Percentiles rank a stretch among this genome's conserved stretches.
Evolutionary conservation across 2,797 vertebrate species (phyloP).

Genomic region (Heteromormyrus szaboi): DNA sequence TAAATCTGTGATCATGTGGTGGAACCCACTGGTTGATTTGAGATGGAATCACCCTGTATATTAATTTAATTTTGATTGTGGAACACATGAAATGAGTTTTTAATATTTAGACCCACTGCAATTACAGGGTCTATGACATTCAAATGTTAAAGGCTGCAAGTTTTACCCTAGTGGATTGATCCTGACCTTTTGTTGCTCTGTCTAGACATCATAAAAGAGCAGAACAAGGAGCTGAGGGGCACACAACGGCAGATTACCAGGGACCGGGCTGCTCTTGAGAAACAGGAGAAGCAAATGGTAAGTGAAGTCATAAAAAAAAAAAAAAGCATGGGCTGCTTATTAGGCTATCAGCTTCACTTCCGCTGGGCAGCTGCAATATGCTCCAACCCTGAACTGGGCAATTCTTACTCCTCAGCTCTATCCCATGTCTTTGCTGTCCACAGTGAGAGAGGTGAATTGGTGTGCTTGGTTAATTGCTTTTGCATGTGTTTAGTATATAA

Average conservation of each 20-base stretch:
- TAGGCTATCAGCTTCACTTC: background rate
- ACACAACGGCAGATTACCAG: constrained; percentile 93
- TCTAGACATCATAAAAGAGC: constrained; percentile 91
- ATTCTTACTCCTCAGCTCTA: background rate
- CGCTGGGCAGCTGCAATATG: background rate
- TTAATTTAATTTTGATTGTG: background rate
- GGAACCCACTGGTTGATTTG: too few relatives aligned
- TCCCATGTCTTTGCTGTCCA: background rate
- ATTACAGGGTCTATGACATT: background rate
- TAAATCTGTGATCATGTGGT: too few relatives aligned
- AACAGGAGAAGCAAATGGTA: constrained; percentile 96
- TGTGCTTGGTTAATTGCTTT: background rate
- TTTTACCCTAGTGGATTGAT: background rate
- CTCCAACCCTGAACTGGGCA: background rate
- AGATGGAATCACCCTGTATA: too few relatives aligned
- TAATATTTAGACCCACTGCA: background rate
- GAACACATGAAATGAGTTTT: background rate
- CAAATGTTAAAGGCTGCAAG: background rate
- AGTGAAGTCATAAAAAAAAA: constrained; percentile 42
- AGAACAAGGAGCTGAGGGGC: constrained; percentile 84
- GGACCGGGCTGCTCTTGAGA: constrained; percentile 87
- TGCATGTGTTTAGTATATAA: background rate
- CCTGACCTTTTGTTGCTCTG: background rate
- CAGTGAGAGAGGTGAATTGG: background rate
- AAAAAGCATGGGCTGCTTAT: background rate